These are phyloP conservation scores for Steinernema khuongi DNA, from an alignment of 1,140 invertebrate genomes.

Conservation along the genomic window DNA sequence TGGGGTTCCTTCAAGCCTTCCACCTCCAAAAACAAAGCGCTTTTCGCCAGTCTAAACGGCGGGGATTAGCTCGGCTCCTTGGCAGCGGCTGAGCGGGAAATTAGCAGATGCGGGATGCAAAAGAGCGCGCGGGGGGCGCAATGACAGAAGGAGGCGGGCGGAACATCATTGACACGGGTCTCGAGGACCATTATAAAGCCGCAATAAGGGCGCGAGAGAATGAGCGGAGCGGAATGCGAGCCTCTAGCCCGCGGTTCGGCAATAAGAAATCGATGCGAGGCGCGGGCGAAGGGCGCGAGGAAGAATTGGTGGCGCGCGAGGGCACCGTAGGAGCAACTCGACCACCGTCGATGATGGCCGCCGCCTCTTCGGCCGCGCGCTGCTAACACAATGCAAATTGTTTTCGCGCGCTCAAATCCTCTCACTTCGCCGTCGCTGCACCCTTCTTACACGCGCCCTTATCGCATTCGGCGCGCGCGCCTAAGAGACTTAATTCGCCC, in stretches of 20 bases:
- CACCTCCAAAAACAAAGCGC: too few relatives aligned
- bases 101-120: neutral
- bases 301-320: slow-evolving; percentile 14
- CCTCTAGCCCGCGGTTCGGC: neutral
- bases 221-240: slow-evolving; percentile 3
- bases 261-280: slow-evolving; percentile 11
- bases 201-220: slow-evolving; percentile 3
- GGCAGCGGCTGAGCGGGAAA: neutral
- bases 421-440: slow-evolving; percentile 5
- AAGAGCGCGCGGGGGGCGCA: neutral
- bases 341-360: slow-evolving; percentile 5
- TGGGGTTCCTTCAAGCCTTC: too few relatives aligned
- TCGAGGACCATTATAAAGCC: slow-evolving; percentile 16
- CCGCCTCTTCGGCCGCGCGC: neutral
- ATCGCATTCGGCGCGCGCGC: neutral
- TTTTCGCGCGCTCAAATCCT: slow-evolving; percentile 15
- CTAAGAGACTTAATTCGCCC: slow-evolving; percentile 11
- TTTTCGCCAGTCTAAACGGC: neutral
- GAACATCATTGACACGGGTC: slow-evolving; percentile 16
- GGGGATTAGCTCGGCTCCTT: neutral
- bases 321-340: slow-evolving; percentile 16
- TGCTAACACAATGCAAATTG: slow-evolving; percentile 17
- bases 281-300: neutral
- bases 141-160: neutral
- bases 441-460: slow-evolving; percentile 9